phyloP scores from a whole-genome alignment of 2,113 vertebrate genomes.

The Myiagra hebetior region DNA sequence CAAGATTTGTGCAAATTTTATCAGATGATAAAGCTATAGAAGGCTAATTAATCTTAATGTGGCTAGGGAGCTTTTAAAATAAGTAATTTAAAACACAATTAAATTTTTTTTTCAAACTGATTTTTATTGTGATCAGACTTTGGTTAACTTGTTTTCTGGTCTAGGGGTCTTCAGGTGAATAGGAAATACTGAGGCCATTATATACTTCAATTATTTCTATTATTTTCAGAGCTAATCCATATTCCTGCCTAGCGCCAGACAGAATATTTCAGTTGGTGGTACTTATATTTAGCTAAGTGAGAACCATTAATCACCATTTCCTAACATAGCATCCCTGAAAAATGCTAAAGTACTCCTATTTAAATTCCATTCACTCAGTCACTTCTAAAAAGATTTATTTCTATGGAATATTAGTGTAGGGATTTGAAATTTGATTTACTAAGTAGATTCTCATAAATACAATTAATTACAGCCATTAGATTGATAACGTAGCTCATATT shows the following conservation, averaged over 20 bases:
- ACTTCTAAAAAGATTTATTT: not conserved
- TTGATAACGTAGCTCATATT: not conserved
- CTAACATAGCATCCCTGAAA: conserved; percentile 53
- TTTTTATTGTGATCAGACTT: not conserved
- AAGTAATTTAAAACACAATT: not conserved
- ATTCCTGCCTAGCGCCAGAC: conserved; percentile 9
- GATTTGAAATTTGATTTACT: not conserved
- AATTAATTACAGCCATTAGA: not conserved
- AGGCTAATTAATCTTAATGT: not conserved
- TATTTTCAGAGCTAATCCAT: not conserved
- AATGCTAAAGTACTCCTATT: conserved; percentile 47
- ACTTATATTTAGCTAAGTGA: conserved; percentile 56
- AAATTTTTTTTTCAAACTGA: not conserved
- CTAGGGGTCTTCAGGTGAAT: not conserved
- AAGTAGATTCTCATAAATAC: not conserved
- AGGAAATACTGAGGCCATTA: not conserved
- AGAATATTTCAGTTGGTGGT: not conserved
- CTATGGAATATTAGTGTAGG: not conserved
- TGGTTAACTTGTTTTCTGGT: not conserved
- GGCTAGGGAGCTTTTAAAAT: not conserved
- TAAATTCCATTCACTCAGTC: conserved; percentile 39
- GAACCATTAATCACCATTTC: conserved; percentile 48
- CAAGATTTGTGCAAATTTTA: not conserved
- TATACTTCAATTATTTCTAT: not conserved
- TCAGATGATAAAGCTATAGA: not conserved